Evolutionary conservation across 1,140 invertebrate genomes (phyloP).

Genomic region (Ceratina australensis): DNA sequence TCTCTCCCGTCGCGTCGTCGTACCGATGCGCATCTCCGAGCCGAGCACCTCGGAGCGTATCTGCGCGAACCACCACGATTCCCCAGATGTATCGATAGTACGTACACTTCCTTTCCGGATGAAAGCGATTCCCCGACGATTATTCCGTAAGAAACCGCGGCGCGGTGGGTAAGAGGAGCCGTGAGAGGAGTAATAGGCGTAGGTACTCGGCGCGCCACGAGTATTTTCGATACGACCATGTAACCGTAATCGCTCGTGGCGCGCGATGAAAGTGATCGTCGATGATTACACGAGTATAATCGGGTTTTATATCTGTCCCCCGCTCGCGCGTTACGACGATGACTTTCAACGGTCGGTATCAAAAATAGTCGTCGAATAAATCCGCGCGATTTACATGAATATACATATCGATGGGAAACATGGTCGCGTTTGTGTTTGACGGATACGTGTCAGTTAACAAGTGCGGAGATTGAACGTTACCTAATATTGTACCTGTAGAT

Average conservation of each 20-base stretch:
- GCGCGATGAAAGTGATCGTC: slow-evolving; percentile 6
- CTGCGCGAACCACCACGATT: slow-evolving; percentile 16
- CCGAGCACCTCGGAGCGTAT: slow-evolving; percentile 38
- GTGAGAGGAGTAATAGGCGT: neutral
- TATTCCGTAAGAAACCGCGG: slow-evolving; percentile 8
- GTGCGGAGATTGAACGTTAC: neutral
- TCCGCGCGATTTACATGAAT: neutral
- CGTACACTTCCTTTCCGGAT: slow-evolving; percentile 35
- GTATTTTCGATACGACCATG: neutral
- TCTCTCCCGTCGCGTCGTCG: neutral
- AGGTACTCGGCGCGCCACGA: neutral
- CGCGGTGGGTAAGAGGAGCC: neutral
- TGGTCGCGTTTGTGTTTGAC: neutral
- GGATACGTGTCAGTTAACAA: neutral
- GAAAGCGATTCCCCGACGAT: slow-evolving; percentile 43
- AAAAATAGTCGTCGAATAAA: too few relatives aligned
- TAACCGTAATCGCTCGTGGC: neutral
- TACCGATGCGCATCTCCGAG: slow-evolving; percentile 41
- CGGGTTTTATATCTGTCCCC: neutral
- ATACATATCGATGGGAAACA: neutral
- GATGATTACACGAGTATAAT: slow-evolving; percentile 3
- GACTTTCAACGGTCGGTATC: neutral
- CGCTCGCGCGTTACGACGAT: neutral
- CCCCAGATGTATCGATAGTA: slow-evolving; percentile 50
- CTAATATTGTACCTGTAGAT: neutral